These are phyloP conservation scores for Pipistrellus nathusii DNA, from an alignment of 2,797 vertebrate genomes.

Conservation along the genomic window DNA sequence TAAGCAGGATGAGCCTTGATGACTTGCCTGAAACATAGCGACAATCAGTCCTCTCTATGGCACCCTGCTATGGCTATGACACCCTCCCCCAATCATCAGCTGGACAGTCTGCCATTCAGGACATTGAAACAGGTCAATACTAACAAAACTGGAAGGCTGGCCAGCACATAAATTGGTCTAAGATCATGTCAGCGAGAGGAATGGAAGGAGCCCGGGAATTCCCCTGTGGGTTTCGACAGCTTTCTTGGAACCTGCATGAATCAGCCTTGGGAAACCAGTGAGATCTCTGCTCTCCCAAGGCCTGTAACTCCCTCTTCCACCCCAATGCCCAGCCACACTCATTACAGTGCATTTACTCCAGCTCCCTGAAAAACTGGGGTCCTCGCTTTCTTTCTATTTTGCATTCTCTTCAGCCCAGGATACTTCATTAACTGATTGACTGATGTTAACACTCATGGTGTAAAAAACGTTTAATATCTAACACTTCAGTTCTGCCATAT, in stretches of 20 bases:
- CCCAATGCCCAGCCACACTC: background rate
- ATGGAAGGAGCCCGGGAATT: slow-evolving; percentile 22
- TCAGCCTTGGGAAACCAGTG: slow-evolving; percentile 16
- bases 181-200: background rate
- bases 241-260: slow-evolving; percentile 45
- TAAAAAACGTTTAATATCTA: slow-evolving; percentile 19
- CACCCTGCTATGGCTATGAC: background rate
- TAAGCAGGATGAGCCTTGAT: background rate
- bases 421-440: background rate
- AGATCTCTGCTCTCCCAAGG: background rate
- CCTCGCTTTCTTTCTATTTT: slow-evolving; percentile 41
- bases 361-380: slow-evolving; percentile 1
- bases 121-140: background rate
- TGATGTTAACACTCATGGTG: background rate
- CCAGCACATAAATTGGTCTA: background rate
- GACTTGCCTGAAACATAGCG: rapidly evolving
- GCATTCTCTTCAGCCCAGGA: background rate
- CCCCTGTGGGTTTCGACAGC: background rate
- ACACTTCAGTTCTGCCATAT: background rate
- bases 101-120: background rate
- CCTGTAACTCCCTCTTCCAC: background rate
- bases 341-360: background rate
- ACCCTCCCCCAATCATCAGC: background rate
- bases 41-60: background rate
- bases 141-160: background rate